Conservation (phyloP, 2,888 invertebrate genomes). For the Leucophenga maculata region DNA sequence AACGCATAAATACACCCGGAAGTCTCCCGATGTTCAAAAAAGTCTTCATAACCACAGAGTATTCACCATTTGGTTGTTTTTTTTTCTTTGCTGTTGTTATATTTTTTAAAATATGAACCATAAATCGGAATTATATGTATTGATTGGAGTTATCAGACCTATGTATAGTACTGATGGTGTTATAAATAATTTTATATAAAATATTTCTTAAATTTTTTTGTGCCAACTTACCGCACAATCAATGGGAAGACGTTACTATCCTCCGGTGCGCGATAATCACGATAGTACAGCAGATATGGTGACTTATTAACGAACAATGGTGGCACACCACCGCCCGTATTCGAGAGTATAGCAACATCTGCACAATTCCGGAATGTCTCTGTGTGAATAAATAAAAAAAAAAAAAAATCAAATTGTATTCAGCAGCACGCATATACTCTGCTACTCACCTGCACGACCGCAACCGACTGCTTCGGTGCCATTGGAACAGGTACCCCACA, state of each 20-base stretch:
- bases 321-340: slow-evolving; percentile 81
- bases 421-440: neutral
- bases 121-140: too few species aligned
- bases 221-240: slow-evolving; percentile 82
- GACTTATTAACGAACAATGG: slow-evolving; percentile 81
- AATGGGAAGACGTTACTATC: slow-evolving; percentile 80
- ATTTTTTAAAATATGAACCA: too few species aligned
- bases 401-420: neutral
- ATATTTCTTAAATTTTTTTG: too few species aligned
- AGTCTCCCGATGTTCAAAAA: too few species aligned
- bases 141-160: too few species aligned
- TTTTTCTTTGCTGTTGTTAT: too few species aligned
- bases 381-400: slow-evolving; percentile 40
- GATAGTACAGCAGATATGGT: slow-evolving; percentile 84
- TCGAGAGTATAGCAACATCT: slow-evolving; percentile 86
- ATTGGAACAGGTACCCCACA: slow-evolving; percentile 91
- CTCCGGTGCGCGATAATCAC: slow-evolving; percentile 78
- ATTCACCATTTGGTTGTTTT: too few species aligned
- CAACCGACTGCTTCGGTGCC: slow-evolving; percentile 91
- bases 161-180: neutral
- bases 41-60: too few species aligned
- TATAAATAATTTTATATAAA: too few species aligned
- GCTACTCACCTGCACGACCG: slow-evolving; percentile 78
- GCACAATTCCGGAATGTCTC: slow-evolving; percentile 95
- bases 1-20: too few species aligned